Evolutionary conservation across 2,113 vertebrate genomes (phyloP).

Genomic region (Lepus europaeus): DNA sequence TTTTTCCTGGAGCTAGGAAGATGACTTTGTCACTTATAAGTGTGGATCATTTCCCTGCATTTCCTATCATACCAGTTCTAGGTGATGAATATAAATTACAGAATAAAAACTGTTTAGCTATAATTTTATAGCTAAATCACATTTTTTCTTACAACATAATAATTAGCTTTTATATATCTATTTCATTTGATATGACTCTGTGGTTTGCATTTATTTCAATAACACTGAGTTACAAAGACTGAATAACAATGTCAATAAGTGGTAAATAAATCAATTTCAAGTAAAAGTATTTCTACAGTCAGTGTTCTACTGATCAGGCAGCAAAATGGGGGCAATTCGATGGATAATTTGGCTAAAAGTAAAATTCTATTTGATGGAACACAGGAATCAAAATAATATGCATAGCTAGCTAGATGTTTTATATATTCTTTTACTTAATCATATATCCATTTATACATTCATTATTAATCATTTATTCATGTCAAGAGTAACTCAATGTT

Average conservation of each 20-base stretch:
- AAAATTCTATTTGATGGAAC: slow-evolving; percentile 15
- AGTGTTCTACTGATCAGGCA: background rate
- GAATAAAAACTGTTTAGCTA: background rate
- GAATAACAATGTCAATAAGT: slow-evolving; percentile 5
- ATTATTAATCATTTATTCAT: background rate
- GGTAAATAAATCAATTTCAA: background rate
- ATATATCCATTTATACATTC: slow-evolving; percentile 28
- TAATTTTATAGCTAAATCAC: background rate
- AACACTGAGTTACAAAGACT: background rate
- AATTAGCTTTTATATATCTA: background rate
- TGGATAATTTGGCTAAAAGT: background rate
- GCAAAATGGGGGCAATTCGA: slow-evolving; percentile 1
- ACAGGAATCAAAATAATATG: background rate
- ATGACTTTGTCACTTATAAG: background rate
- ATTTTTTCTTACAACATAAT: background rate
- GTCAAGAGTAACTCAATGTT: background rate
- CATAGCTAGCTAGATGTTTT: background rate
- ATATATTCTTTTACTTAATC: background rate
- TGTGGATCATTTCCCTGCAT: background rate
- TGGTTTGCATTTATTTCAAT: slow-evolving; percentile 35
- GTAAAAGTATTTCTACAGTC: background rate
- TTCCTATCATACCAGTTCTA: background rate
- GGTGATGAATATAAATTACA: background rate
- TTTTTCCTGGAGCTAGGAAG: background rate
- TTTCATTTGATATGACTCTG: background rate